Evolutionary conservation across 2,888 invertebrate genomes (phyloP).

Genomic region (Parelbella ahira): DNA sequence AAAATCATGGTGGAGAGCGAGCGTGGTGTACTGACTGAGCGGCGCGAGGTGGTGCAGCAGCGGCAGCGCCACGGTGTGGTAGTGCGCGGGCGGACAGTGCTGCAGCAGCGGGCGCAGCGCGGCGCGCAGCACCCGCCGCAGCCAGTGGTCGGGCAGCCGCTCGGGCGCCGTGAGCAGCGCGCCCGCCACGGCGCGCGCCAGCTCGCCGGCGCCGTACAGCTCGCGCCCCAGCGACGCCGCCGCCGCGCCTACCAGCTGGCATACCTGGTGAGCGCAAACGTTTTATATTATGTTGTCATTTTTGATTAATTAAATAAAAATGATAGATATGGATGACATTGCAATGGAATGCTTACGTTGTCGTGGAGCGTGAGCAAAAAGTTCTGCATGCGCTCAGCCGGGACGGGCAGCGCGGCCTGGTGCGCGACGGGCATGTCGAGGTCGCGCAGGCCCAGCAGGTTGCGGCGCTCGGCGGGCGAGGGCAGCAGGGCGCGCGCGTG

Average conservation of each 20-base stretch:
- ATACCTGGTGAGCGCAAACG: no score
- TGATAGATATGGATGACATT: no score
- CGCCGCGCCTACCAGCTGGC: conserved; percentile 82
- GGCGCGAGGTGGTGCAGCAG: conserved; percentile 89
- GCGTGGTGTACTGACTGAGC: conserved; percentile 83
- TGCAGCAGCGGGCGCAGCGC: conserved; percentile 93
- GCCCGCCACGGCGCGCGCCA: conserved; percentile 86
- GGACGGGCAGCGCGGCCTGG: conserved; percentile 4
- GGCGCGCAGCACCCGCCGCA: conserved; percentile 89
- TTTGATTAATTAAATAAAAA: no score
- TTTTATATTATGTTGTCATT: no score
- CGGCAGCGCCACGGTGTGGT: conserved; percentile 87
- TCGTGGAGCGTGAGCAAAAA: conserved; percentile 90
- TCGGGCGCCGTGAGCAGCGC: conserved; percentile 86
- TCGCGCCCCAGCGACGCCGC: conserved; percentile 91
- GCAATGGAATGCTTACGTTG: conserved; percentile 45
- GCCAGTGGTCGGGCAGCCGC: conserved; percentile 90
- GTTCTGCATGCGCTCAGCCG: conserved; percentile 88
- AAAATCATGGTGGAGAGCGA: no score
- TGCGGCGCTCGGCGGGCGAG: conserved; percentile 87
- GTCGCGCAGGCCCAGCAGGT: conserved; percentile 84
- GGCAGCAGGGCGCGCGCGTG: conserved; percentile 86
- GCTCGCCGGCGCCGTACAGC: conserved; percentile 88
- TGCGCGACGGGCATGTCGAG: conserved; percentile 66
- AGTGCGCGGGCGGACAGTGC: conserved; percentile 91